Percentiles rank a stretch among this genome's conserved stretches.
These are phyloP conservation scores for Sinocyclocheilus anshuiensis DNA, from an alignment of 2,113 vertebrate species.

Conservation along the genomic window DNA sequence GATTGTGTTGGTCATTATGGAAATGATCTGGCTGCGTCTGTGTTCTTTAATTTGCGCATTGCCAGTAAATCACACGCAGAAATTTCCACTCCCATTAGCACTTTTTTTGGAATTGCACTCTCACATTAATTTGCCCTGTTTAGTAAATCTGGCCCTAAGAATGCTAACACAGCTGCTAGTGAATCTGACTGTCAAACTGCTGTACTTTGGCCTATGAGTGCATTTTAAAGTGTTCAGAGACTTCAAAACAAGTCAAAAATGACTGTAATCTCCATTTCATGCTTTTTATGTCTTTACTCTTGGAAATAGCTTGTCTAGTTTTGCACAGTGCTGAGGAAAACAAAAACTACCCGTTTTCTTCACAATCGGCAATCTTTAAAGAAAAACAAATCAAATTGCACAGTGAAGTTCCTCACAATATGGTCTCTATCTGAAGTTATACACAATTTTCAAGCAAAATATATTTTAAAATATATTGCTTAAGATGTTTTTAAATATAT, in stretches of 20 bases:
- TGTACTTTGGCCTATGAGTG: neutral
- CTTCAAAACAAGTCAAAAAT: neutral
- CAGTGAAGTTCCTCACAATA: too few species aligned
- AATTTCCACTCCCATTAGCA: too few species aligned
- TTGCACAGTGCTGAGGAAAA: neutral
- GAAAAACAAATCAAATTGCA: neutral
- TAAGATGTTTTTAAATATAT: neutral
- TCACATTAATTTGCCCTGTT: too few species aligned
- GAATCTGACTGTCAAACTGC: slow-evolving; percentile 20
- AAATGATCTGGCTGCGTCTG: too few species aligned
- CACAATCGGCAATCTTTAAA: neutral
- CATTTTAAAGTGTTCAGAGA: neutral
- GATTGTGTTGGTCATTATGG: too few species aligned
- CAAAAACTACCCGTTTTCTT: neutral
- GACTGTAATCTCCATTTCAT: neutral
- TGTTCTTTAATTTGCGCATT: too few species aligned
- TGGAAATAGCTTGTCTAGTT: slow-evolving; percentile 4
- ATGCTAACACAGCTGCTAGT: neutral
- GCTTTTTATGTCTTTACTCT: neutral
- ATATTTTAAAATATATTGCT: neutral
- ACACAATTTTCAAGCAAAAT: neutral
- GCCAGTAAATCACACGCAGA: too few species aligned
- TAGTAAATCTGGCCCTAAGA: too few species aligned
- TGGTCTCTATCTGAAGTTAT: too few species aligned
- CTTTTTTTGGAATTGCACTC: too few species aligned